Evolutionary conservation across 2,797 vertebrate genomes (phyloP).

Genomic region (Geotrypetes seraphini): DNA sequence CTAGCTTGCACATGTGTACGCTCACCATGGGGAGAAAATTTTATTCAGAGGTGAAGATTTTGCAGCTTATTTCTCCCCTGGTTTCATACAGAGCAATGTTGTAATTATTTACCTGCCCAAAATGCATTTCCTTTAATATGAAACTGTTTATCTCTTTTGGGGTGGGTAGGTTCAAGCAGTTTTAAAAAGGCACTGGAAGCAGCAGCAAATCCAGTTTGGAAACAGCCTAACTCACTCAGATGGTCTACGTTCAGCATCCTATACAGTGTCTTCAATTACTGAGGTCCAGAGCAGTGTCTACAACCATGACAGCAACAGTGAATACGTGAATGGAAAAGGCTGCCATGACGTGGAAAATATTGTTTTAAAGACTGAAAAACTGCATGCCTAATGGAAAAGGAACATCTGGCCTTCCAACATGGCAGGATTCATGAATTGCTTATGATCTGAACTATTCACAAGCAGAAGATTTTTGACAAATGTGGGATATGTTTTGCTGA

Average conservation of each 20-base stretch:
- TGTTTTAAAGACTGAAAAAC: slow-evolving; percentile 63
- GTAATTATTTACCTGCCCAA: no score
- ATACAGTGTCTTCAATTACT: slow-evolving; percentile 68
- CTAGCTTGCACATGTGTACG: no score
- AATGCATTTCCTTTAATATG: no score
- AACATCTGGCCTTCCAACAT: rapidly evolving
- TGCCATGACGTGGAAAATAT: slow-evolving; percentile 63
- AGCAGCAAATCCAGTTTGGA: slow-evolving; percentile 85
- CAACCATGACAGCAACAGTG: slow-evolving; percentile 64
- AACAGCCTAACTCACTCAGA: slow-evolving; percentile 80
- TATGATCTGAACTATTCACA: neutral
- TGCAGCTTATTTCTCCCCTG: no score
- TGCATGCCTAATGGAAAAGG: slow-evolving; percentile 68
- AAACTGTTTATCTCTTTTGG: neutral
- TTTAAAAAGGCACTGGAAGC: slow-evolving; percentile 86
- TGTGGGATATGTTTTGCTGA: neutral
- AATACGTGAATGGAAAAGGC: slow-evolving; percentile 81
- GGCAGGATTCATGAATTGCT: neutral
- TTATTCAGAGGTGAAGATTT: no score
- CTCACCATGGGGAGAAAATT: no score
- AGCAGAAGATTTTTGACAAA: slow-evolving; percentile 9
- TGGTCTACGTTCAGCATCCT: slow-evolving; percentile 64
- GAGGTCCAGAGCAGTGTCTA: slow-evolving; percentile 75
- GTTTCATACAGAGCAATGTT: no score
- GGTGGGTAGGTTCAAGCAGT: slow-evolving; percentile 78